Conservation (phyloP, 2,113 vertebrate genomes). For the Stercorarius parasiticus region DNA sequence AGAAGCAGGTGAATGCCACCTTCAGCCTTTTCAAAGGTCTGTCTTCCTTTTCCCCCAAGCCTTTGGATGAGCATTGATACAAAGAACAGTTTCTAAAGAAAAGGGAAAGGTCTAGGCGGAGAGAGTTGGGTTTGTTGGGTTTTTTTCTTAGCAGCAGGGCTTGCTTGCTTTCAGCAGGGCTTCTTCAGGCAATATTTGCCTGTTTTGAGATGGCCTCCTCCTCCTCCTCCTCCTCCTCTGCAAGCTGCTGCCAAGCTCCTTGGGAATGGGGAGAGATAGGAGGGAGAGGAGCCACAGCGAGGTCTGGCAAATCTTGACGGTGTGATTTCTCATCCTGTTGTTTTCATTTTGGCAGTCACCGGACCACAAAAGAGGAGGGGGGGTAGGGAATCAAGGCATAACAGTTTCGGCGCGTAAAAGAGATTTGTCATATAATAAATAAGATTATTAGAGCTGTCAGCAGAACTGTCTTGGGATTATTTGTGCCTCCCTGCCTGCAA, state of each 20-base stretch:
- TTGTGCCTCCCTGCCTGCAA: slow-evolving; percentile 11
- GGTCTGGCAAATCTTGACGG: background rate
- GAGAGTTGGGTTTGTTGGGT: background rate
- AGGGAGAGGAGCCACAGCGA: accelerated
- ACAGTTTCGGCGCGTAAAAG: background rate
- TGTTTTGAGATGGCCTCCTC: background rate
- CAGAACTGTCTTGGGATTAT: slow-evolving; percentile 1
- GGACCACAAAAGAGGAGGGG: background rate
- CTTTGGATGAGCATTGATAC: background rate
- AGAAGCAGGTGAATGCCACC: background rate
- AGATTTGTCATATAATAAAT: slow-evolving; percentile 53
- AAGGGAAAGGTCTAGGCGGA: background rate
- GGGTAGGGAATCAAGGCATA: background rate
- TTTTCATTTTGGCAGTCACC: slow-evolving; percentile 20
- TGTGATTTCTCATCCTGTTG: slow-evolving; percentile 22
- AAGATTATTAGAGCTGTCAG: slow-evolving; percentile 41
- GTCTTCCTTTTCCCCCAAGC: background rate
- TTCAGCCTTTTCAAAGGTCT: background rate
- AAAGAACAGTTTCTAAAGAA: background rate
- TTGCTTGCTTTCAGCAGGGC: background rate
- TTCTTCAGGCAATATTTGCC: background rate
- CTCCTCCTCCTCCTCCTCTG: background rate
- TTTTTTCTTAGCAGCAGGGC: background rate
- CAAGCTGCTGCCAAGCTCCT: background rate
- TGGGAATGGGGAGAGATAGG: background rate